Base-by-base conservation (phyloP, 53 echinoderm and acorn worm species). In the Luidia sarsii region DNA sequence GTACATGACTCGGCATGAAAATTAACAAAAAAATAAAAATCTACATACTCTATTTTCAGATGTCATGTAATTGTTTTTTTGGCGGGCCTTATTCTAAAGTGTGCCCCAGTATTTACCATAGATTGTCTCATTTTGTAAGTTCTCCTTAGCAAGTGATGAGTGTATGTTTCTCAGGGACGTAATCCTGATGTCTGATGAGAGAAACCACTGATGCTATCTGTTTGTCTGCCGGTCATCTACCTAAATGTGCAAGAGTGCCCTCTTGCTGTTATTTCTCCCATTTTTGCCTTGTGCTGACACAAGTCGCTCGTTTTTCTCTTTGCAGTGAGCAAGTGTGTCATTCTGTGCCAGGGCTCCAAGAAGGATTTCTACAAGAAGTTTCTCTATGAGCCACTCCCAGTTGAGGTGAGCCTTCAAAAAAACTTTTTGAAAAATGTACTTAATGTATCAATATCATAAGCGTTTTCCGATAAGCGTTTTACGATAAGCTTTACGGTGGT, bases 331-430 rank as follows among this genome's bases (percentile, higher is more conserved):
- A 99, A 99, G 85, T 99, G 99, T 82, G 99, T 94, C 66, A 93
- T 99, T 23, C 85, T 99, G 43, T 99, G 99, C 39, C 99, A 99
- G 33, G 99, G 99, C 2, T 94, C 99, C 56, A 99, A 99, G 99
- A 99, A 99, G 60, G 99, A 99, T 48, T 99, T 99, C 89, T 99
- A 93, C 91, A 99, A 99, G 91, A 99, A 99, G 82, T 99, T 99
- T 80, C 83, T 99, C 45, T 99, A 99, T 67, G 99, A 99, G 48
- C 99, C 99, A 0, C 87, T 99, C 6, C 99, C 99, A 57, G 99
- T 99, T n/a, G 99, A 99, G 89, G 99, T 99, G 67, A 94, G 89
- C 13, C 6, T 41, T 41, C 41, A 41, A 41, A 41, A 41, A 6
- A 41, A 41, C 6, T 41, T 41, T 41, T 41, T 41, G 11, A 41